Evolutionary conservation across 2,888 invertebrate genomes (phyloP).

Genomic region (Myathropa florea): DNA sequence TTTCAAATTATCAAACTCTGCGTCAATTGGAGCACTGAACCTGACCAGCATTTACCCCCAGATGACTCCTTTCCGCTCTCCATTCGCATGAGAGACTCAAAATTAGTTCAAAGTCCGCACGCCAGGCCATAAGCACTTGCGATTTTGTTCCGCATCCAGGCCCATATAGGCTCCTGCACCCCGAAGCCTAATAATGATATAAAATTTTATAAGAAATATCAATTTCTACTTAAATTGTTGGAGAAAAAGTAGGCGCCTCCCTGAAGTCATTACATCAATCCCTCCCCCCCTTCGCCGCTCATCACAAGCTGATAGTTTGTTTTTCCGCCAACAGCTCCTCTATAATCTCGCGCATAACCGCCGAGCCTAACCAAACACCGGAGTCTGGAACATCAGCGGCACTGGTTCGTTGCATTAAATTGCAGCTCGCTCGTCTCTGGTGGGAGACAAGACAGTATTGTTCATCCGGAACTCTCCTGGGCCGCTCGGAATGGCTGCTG

Average conservation of each 20-base stretch:
- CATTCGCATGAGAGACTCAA: background rate
- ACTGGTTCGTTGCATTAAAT: constrained; percentile 45
- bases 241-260: constrained; percentile 49
- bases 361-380: background rate
- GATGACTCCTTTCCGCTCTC: background rate
- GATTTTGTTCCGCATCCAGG: background rate
- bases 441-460: constrained; percentile 41
- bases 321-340: constrained; percentile 51
- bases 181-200: constrained; percentile 59
- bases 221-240: background rate
- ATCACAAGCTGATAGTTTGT: constrained; percentile 31
- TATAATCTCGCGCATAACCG: constrained; percentile 48
- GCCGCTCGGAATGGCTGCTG: constrained; percentile 17
- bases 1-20: background rate
- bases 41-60: background rate
- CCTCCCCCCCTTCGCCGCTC: constrained; percentile 8
- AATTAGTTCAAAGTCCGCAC: background rate
- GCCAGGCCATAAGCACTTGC: background rate
- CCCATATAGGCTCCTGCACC: constrained; percentile 21
- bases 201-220: constrained; percentile 36
- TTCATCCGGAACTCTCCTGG: constrained; percentile 53
- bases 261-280: constrained; percentile 63
- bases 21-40: background rate
- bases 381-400: constrained; percentile 16
- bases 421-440: background rate